phyloP scores from a whole-genome alignment of 2,113 vertebrate genomes.

The Arvicanthis niloticus region DNA sequence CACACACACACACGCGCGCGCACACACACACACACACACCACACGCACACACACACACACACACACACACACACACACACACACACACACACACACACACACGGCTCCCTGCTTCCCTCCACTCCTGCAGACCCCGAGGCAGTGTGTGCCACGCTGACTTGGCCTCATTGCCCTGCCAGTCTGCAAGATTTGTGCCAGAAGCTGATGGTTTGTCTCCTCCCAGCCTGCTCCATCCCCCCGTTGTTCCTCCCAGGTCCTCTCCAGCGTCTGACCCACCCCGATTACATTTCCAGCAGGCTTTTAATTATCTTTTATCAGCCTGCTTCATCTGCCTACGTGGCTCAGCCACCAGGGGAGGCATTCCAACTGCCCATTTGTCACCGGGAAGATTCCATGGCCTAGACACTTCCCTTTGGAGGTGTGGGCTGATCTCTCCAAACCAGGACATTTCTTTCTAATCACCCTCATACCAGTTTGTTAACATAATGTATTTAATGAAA shows the following conservation, averaged over 20 bases:
- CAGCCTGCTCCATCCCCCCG: not conserved
- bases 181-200: accelerated
- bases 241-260: slow-evolving; percentile 17
- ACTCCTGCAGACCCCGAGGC: not conserved
- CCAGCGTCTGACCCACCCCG: not conserved
- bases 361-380: not conserved
- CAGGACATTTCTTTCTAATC: slow-evolving; percentile 42
- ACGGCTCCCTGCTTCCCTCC: not conserved
- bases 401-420: slow-evolving; percentile 44
- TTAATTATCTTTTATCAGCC: slow-evolving; percentile 65
- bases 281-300: slow-evolving; percentile 61
- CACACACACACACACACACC: too few relatives aligned
- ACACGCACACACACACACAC: too few relatives aligned
- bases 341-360: not conserved
- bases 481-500: slow-evolving; percentile 54
- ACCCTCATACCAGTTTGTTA: slow-evolving; percentile 63
- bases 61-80: too few relatives aligned
- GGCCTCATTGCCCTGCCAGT: not conserved
- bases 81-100: too few relatives aligned
- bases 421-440: slow-evolving; percentile 57
- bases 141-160: not conserved
- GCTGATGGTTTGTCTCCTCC: not conserved
- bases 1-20: too few relatives aligned
- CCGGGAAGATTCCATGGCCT: slow-evolving; percentile 50
- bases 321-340: not conserved